A percentile compares a stretch with the other conserved stretches of the same genome.
These are phyloP conservation scores for Zootermopsis nevadensis DNA, from an alignment of 2,888 invertebrate genomes.

Conservation along the genomic window DNA sequence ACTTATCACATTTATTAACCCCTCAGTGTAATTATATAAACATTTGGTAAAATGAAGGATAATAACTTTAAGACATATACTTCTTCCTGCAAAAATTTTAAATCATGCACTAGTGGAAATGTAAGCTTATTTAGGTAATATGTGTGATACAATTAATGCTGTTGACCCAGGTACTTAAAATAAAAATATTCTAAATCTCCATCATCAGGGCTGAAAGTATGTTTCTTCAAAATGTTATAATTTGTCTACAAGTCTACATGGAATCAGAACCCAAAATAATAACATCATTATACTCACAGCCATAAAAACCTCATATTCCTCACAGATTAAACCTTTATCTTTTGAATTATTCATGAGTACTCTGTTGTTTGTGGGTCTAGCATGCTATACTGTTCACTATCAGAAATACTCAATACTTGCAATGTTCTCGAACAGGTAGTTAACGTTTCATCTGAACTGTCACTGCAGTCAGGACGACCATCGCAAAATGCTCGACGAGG, in stretches of 20 bases:
- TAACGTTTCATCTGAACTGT: conserved; percentile 56
- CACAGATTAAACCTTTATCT: not conserved
- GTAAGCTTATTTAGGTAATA: too few species aligned
- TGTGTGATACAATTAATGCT: too few species aligned
- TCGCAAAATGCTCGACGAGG: conserved; percentile 54
- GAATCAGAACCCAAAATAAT: too few species aligned
- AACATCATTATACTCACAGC: too few species aligned
- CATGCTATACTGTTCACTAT: not conserved
- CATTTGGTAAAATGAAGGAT: not conserved
- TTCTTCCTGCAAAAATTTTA: not conserved
- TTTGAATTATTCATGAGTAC: too few species aligned
- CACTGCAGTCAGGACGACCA: conserved; percentile 55
- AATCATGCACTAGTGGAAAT: too few species aligned
- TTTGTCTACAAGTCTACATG: too few species aligned
- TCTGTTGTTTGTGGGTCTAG: not conserved
- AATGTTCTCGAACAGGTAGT: conserved; percentile 49
- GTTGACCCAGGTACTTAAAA: too few species aligned
- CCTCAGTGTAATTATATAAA: not conserved
- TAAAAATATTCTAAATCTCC: too few species aligned
- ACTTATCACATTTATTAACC: not conserved
- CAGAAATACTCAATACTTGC: not conserved
- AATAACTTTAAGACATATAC: not conserved
- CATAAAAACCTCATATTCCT: too few species aligned
- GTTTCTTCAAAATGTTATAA: too few species aligned
- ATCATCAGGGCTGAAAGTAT: too few species aligned